These are phyloP conservation scores for Thereva nobilitata DNA, from an alignment of 2,888 invertebrate genomes.

Conservation along the genomic window DNA sequence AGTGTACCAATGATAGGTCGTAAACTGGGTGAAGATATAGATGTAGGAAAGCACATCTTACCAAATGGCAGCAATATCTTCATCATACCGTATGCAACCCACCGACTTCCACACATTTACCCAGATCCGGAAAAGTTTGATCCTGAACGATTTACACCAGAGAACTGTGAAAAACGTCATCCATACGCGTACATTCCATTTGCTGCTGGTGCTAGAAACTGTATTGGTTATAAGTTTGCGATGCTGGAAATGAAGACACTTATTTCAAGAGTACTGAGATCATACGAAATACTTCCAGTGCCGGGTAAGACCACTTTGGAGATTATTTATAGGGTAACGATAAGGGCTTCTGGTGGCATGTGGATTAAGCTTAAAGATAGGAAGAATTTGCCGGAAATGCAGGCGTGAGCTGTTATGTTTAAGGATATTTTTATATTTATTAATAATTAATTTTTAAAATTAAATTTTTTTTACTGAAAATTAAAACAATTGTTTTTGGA, in stretches of 20 bases:
- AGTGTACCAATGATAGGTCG: constrained; percentile 57
- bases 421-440: no score
- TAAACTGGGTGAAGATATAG: constrained; percentile 55
- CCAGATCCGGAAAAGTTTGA: constrained; percentile 63
- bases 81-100: constrained; percentile 63
- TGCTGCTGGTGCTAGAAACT: constrained; percentile 64
- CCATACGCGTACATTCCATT: constrained; percentile 65
- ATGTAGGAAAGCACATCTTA: constrained; percentile 58
- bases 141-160: constrained; percentile 63
- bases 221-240: constrained; percentile 64
- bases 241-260: constrained; percentile 65
- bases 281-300: constrained; percentile 59
- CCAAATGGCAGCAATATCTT: constrained; percentile 63
- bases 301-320: constrained; percentile 60
- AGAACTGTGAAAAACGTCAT: constrained; percentile 60
- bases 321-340: constrained; percentile 62
- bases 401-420: no score
- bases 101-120: constrained; percentile 62
- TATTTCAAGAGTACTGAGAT: constrained; percentile 61
- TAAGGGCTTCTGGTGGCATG: constrained; percentile 64
- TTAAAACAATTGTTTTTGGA: no score
- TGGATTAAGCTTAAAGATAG: constrained; percentile 61
- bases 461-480: no score
- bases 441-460: no score
- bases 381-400: constrained; percentile 28